phyloP scores from a whole-genome alignment of 1,140 invertebrate genomes.

The Thaumatotibia leucotreta region DNA sequence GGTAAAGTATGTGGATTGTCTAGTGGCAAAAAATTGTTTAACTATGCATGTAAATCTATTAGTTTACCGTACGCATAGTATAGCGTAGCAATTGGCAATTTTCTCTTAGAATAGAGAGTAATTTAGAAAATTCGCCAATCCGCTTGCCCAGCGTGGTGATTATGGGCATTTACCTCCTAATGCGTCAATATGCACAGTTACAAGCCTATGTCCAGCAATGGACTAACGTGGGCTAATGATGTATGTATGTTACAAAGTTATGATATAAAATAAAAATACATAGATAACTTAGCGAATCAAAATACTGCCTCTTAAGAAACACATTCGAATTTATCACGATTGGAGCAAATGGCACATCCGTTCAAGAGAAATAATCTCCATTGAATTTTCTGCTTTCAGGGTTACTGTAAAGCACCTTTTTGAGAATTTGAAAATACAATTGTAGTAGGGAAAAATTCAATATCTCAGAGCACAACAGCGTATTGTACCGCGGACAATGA shows the following conservation, averaged over 20 bases:
- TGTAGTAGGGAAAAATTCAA: constrained; percentile 18
- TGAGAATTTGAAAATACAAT: constrained; percentile 4
- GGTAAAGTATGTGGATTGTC: neutral
- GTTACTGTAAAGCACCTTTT: neutral
- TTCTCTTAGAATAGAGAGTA: no score
- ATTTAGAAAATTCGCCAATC: no score
- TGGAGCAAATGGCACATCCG: neutral
- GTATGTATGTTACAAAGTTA: no score
- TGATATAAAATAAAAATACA: neutral
- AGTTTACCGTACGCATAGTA: neutral
- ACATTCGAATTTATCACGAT: neutral
- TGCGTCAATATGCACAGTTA: no score
- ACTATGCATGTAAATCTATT: neutral
- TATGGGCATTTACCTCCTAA: no score
- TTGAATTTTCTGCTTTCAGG: neutral
- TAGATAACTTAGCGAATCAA: neutral
- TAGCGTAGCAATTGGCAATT: no score
- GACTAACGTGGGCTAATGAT: no score
- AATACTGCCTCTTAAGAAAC: neutral
- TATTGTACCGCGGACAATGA: constrained; percentile 17
- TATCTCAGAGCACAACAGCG: constrained; percentile 20
- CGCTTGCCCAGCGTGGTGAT: no score
- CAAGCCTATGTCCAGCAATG: no score
- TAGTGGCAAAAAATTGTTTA: neutral
- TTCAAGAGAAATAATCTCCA: neutral